phyloP scores from a whole-genome alignment of 2,888 invertebrate genomes.

The Drosophila atripex region DNA sequence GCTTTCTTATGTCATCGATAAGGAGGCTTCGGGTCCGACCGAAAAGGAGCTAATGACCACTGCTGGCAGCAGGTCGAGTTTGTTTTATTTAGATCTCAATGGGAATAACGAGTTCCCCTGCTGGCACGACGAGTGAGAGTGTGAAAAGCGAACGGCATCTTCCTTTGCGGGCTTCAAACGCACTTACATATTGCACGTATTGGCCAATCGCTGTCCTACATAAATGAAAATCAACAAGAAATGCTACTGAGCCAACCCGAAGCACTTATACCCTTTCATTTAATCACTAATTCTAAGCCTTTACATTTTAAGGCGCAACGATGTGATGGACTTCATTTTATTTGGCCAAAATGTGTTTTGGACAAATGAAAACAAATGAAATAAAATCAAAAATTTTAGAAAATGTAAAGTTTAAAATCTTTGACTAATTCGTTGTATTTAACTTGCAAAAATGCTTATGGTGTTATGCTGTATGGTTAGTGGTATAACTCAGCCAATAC shows the following conservation, averaged over 20 bases:
- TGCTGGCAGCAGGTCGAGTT: conserved; percentile 13
- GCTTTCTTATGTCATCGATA: conserved; percentile 29
- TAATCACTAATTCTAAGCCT: too few relatives aligned
- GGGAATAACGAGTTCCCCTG: conserved; percentile 24
- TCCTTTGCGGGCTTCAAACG: conserved; percentile 6
- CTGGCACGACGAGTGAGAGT: conserved; percentile 16
- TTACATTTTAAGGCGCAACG: too few relatives aligned
- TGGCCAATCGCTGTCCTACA: conserved; percentile 13
- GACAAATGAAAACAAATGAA: too few relatives aligned
- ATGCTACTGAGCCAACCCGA: background rate
- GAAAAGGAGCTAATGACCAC: conserved; percentile 31
- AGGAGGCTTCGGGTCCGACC: conserved; percentile 2
- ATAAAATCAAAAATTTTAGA: too few relatives aligned
- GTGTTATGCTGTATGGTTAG: too few relatives aligned
- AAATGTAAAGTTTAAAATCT: too few relatives aligned
- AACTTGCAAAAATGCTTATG: too few relatives aligned
- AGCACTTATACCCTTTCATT: background rate
- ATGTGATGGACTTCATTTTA: too few relatives aligned
- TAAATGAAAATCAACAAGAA: conserved; percentile 9
- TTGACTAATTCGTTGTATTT: too few relatives aligned
- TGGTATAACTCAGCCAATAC: too few relatives aligned
- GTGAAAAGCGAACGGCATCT: conserved; percentile 24
- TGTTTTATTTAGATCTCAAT: conserved; percentile 13
- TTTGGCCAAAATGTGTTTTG: too few relatives aligned
- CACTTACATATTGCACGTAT: background rate